Evolutionary conservation across 2,113 vertebrate species (phyloP), one percentile per base, ranked within the genome.

Genomic region (Austrofundulus limnaeus): DNA sequence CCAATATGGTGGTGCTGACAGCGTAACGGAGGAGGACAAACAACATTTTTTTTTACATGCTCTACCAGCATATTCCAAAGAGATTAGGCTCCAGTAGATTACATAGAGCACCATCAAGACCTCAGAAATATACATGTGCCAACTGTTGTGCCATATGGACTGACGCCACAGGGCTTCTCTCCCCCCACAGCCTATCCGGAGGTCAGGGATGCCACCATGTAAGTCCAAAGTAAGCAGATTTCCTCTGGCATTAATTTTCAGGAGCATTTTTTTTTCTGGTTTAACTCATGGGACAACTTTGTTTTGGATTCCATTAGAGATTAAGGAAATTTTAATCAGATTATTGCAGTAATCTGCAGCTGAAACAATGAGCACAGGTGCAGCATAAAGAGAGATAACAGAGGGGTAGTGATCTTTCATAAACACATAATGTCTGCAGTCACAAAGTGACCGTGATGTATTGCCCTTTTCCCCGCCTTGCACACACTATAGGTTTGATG

Each of bases 91-190:
- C 19, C 43, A 73, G 56, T 57, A 75, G 78, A 71, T 79, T 54
- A 51, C 80, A 81, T 1, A 57, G 43, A 72, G 56, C 53, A 72
- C 72, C 57, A 69, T 38, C 49, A 63, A 81, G 59, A 74, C 24
- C 83, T 84, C 70, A 74, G 68, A 82, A 78, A 65, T 80, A 79
- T 80, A 81, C 51, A 82, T 78, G 82, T 77, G 58, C 85, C 89
- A 91, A 88, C 84, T 88, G 88, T 78, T 75, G 54, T 69, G 77
- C 90, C 91, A 92, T 91, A 91, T 91, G 91, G 88, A 70, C 81
- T 13, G 54, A 68, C 80, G 80, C 83, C 67, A 71, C 75, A 52
- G 85, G 78, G 72, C 66, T 77, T 57, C 65, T 11, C 48, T 28
- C 63, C 55, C 67, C 31, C 34, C 51, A 24, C 25, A 71, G 53